Conservation (phyloP, 2,888 invertebrate genomes). For the Cerastoderma edule region DNA sequence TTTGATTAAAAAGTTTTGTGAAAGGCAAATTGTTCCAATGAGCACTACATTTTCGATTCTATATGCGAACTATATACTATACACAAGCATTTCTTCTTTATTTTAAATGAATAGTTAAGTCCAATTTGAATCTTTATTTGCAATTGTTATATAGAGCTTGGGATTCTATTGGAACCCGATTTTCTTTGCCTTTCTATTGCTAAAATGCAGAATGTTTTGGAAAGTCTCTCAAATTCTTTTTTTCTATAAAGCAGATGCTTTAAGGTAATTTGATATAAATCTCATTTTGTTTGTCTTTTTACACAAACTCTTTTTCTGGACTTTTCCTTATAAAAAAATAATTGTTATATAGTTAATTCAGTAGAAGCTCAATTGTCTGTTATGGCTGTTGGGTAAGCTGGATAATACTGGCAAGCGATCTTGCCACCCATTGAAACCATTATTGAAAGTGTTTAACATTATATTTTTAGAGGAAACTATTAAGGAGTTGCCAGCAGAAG, state of each 20-base stretch:
- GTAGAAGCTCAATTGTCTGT: background rate
- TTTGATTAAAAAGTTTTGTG: background rate
- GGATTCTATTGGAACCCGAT: no score
- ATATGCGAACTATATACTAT: background rate
- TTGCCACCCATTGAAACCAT: background rate
- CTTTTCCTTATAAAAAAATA: background rate
- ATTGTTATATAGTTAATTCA: background rate
- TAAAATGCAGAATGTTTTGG: no score
- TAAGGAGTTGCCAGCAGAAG: conserved; percentile 91
- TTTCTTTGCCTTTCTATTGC: no score
- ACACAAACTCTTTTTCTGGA: background rate
- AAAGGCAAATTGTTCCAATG: background rate
- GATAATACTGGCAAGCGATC: background rate
- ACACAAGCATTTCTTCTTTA: background rate
- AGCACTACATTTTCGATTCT: background rate
- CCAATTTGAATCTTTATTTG: no score
- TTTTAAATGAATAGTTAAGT: no score
- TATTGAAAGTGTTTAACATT: background rate
- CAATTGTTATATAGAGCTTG: no score
- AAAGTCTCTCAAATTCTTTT: no score
- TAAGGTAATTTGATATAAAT: no score
- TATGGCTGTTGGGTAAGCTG: background rate
- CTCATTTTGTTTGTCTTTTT: no score
- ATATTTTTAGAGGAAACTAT: conserved; percentile 89
- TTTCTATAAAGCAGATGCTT: no score